Base-by-base conservation (phyloP, 2,888 invertebrate species). In the Drosophila sordidula region DNA sequence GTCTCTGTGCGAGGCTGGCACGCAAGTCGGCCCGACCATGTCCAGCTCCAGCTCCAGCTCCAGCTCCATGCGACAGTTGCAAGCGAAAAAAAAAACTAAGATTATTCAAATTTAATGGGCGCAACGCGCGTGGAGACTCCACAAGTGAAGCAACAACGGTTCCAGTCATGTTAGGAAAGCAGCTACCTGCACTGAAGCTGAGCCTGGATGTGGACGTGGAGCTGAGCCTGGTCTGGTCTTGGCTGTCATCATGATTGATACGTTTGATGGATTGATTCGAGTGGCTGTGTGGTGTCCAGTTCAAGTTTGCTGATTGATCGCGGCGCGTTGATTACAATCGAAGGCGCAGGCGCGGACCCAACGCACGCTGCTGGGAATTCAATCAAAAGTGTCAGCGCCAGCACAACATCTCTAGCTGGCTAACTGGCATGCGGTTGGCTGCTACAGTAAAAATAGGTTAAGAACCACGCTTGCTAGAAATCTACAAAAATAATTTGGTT, bases 181-280 rank as follows among this genome's bases (percentile, higher is more conserved):
- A 51, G 65, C 55, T 63, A 66, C 84, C 70, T 70, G 74, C 22
- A 29, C 39, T 42, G 25, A 11, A 18, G 6, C 59, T 65, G 69
- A 45, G 54, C 26, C 41, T 57, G 52, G 39, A 32, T 4, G 29
- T 45, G 26, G 38, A 41, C 42, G n/a, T 51, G 36, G 45, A 42
- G 29, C 39, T 36, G 25, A 34, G 42, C 22, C 47, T 51, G 62
- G 39, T 36, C 61, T 61, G 72, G 69, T 69, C 78, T 78, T 72
- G 75, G 78, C 90, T 90, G 90, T 90, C 89, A 90, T 87, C 89
- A 77, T 90, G 90, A 90, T 90, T 90, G 90, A 90, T 90, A 87
- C 89, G 87, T 89, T 90, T 90, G 90, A 90, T 90, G 83, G 90
- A 90, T 90, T 88, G 89, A 90, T 87, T 89, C 82, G 88, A 86